Base-by-base conservation (phyloP, 2,113 vertebrate genomes). In the Platysteira castanea region DNA sequence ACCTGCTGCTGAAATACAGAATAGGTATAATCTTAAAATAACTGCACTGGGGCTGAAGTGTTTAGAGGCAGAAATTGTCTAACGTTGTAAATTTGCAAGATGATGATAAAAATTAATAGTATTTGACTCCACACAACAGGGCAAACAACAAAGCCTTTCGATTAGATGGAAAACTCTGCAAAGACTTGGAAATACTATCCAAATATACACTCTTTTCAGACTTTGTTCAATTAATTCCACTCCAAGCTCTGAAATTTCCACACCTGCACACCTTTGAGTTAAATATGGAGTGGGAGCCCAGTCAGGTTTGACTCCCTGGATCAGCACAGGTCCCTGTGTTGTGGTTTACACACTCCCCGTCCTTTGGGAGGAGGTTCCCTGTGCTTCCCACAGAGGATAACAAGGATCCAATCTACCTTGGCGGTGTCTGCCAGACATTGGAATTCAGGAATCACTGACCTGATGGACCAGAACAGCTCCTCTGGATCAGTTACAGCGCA, bases 1-100 rank as follows among this genome's bases (percentile, higher is more conserved):
- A 97, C 79, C 94, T 98, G 98, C 89, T 88, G 97, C 98, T 99
- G 96, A 93, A 97, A 96, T 80, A 97, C 17, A 96, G 15, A 84
- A 87, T 3, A 54, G 18, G 35, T 19, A 81, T 16, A 42, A 30
- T n/a, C 24, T 80, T 81, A 64, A 93, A 68, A 75, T 63, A 59
- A 60, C 17, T 52, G 64, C 67, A 46, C 47, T 6, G n/a, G 41
- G 93, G 86, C 53, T 82, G 71, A 95, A 88, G 61, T 71, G 68
- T 79, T 93, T 57, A 71, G 61, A 77, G 84, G 84, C 70, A 96
- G 33, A 46, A 61, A 35, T 2, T 49, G 20, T 60, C 14, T 49
- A 47, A 61, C 0, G 4, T 13, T 52, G 33, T 7, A 52, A 60
- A 73, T 27, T n/a, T 44, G n/a, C 13, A 78, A 84, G 64, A 27